Conservation (phyloP, 2,888 invertebrate species). For the Cataglyphis altisquamis region DNA sequence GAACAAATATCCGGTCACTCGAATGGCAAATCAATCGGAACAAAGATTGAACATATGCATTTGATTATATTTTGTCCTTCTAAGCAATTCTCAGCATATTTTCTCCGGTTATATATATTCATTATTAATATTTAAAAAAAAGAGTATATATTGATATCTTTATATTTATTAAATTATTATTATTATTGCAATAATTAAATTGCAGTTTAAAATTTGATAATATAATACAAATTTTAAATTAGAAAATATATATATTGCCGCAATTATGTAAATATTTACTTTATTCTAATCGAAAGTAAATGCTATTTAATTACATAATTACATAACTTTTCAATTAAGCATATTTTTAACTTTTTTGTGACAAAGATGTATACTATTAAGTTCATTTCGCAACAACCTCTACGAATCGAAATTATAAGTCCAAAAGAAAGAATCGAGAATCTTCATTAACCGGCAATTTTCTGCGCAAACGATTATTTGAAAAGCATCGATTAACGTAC, state of each 20-base stretch:
- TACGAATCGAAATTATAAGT: not conserved
- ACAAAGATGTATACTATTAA: slow-evolving; percentile 2
- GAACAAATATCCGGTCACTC: slow-evolving; percentile 56
- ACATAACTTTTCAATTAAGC: not conserved
- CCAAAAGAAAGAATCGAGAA: slow-evolving; percentile 8
- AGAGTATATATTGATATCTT: not conserved
- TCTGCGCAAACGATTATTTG: slow-evolving; percentile 43
- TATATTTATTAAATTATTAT: not conserved
- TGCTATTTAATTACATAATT: not conserved
- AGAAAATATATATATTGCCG: not conserved
- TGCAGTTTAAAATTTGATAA: not conserved
- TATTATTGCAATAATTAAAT: not conserved
- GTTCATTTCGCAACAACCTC: slow-evolving; percentile 6
- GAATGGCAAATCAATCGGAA: slow-evolving; percentile 40
- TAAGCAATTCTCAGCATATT: not conserved
- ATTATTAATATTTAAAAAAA: not conserved
- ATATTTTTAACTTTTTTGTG: slow-evolving; percentile 1
- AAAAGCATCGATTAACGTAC: slow-evolving; percentile 52
- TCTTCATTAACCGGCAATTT: slow-evolving; percentile 44
- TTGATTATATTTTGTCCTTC: slow-evolving; percentile 12
- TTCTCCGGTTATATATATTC: slow-evolving; percentile 4
- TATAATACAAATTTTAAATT: slow-evolving; percentile 2
- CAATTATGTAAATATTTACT: not conserved
- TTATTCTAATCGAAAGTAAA: not conserved
- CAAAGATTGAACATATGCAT: slow-evolving; percentile 27